Base-by-base conservation (phyloP, 2,888 invertebrate species). In the Sarcophaga subvicina region DNA sequence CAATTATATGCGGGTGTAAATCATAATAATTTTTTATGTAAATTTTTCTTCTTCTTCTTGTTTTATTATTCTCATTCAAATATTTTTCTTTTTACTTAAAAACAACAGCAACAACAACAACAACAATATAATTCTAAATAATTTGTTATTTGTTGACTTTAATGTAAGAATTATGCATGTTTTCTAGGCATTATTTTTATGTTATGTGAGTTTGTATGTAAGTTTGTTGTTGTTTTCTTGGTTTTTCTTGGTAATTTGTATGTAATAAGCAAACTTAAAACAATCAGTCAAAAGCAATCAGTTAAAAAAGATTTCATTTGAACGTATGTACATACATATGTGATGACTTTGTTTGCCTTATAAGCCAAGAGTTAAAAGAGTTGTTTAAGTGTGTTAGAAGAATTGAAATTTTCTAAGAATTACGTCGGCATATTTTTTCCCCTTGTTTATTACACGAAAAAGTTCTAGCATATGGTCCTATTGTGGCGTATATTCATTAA, bases 1-100 rank as follows among this genome's bases (percentile, higher is more conserved):
- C 83, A 80, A 83, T 81, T 75, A 78, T 78, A 81, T 83, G 86
- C 83, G 80, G 83, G 80, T 83, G 86, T 86, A 81, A 86, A 81
- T 76, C 77, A 83, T 83, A 76, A 72, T 83, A 69, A 59, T 37
- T 37, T 37, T 37, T 37, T 37, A 37, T 37, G 37, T 37, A 6
- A 37, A 37, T 37, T 37, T 37, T 27, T 27, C 27, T 27, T 67
- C 10, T 69, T 45, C 10, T 69, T 49, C 49, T 49, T 63, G 17
- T 67, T 49, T 47, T 69, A 47, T 80, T 4, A 49, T 47, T 66
- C 49, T 64, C 25, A 8, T 73, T 47, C 49, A 63, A 60, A 12
- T 59, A 54, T 54, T 17, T 37, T 37, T 37, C 37, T 37, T 37
- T 37, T 37, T 37, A 37, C 37, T 8, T 37, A 37, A 37, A 37